These are phyloP conservation scores for Linurgus olivaceus DNA, from an alignment of 2,797 vertebrate genomes.

Conservation along the genomic window DNA sequence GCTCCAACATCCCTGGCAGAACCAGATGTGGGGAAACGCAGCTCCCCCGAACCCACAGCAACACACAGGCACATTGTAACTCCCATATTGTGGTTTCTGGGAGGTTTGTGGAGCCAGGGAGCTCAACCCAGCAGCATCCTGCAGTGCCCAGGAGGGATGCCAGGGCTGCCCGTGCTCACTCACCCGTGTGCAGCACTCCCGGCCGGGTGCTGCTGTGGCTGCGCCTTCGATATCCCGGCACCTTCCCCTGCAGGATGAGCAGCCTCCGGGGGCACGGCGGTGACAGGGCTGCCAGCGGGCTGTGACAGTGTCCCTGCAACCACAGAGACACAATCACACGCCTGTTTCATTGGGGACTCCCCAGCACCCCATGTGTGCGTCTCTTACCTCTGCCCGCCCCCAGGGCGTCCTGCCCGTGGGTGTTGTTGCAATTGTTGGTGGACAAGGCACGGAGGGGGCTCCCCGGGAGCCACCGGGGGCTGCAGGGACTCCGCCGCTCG, in stretches of 20 bases:
- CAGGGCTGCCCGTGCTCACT: background rate
- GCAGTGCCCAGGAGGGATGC: rapidly evolving
- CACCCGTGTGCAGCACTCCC: rapidly evolving
- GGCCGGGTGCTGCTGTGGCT: rapidly evolving
- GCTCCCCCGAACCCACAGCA: background rate
- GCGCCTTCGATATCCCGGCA: rapidly evolving
- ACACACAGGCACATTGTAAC: rapidly evolving
- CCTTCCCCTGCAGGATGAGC: background rate
- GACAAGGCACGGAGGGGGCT: conserved; percentile 63
- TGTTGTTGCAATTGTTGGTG: conserved; percentile 69
- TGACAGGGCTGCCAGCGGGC: rapidly evolving
- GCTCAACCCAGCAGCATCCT: background rate
- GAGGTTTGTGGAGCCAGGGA: background rate
- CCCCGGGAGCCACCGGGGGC: conserved; percentile 17
- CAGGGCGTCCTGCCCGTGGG: background rate
- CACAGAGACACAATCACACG: rapidly evolving
- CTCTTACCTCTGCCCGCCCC: background rate
- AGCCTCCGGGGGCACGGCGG: background rate
- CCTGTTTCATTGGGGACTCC: rapidly evolving
- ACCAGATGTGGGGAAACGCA: rapidly evolving
- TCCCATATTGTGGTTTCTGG: rapidly evolving
- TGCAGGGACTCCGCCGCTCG: background rate
- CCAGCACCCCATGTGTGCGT: rapidly evolving
- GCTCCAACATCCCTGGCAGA: rapidly evolving
- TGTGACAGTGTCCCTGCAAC: background rate